Evolutionary conservation across 2,113 vertebrate genomes (phyloP).

Genomic region (Monopterus albus): DNA sequence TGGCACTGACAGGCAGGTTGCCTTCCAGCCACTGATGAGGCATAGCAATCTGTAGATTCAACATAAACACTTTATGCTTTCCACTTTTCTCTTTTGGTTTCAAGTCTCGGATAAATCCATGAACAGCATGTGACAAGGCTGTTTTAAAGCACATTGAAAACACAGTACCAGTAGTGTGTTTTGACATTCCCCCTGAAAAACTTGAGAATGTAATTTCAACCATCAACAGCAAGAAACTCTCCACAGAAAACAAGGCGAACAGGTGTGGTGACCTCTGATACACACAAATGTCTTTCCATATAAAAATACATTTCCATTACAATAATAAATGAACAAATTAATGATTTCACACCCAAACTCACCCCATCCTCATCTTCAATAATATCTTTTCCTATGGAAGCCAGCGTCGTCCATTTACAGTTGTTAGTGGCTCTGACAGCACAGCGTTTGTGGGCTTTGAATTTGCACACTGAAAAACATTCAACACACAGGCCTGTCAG

Average conservation of each 20-base stretch:
- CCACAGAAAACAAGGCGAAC: too few relatives aligned
- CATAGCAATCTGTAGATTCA: conserved; percentile 90
- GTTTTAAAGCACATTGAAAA: neutral
- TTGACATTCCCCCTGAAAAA: neutral
- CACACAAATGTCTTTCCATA: too few relatives aligned
- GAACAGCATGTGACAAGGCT: neutral
- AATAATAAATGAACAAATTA: neutral
- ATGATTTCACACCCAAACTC: conserved; percentile 48
- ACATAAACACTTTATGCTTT: conserved; percentile 16
- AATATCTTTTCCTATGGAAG: conserved; percentile 96
- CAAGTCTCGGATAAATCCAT: too few relatives aligned
- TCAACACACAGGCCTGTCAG: neutral
- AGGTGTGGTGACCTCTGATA: too few relatives aligned
- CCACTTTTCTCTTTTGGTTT: too few relatives aligned
- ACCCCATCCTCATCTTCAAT: conserved; percentile 98
- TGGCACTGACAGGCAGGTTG: conserved; percentile 97
- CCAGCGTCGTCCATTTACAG: conserved; percentile 98
- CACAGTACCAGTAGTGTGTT: neutral
- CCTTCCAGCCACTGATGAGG: conserved; percentile 99
- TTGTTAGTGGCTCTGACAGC: conserved; percentile 97
- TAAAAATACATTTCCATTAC: too few relatives aligned
- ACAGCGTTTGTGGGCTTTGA: conserved; percentile 98
- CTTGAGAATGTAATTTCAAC: too few relatives aligned
- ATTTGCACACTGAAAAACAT: conserved; percentile 91
- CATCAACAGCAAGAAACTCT: too few relatives aligned